A percentile compares a stretch with the other conserved stretches of the same genome.
These are phyloP conservation scores for Criorhina ranunculi DNA, from an alignment of 2,888 invertebrate genomes.

Conservation along the genomic window DNA sequence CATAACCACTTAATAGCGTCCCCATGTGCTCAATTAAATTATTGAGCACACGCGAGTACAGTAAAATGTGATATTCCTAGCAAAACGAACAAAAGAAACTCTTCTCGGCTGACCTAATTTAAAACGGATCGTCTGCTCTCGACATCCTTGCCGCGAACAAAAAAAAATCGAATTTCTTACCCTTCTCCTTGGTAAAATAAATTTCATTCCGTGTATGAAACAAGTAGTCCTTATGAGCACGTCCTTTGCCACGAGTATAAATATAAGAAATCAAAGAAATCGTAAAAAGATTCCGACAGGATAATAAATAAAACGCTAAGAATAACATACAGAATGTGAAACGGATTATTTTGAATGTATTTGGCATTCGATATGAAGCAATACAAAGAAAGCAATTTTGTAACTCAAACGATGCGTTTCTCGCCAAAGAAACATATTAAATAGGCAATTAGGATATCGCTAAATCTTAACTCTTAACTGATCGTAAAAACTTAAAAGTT, in stretches of 20 bases:
- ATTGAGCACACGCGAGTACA: constrained; percentile 56
- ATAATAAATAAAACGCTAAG: constrained; percentile 39
- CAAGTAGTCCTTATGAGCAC: constrained; percentile 20
- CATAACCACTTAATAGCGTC: constrained; percentile 55
- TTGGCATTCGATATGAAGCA: constrained; percentile 8
- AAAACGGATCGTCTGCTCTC: constrained; percentile 5
- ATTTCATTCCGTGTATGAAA: constrained; percentile 5
- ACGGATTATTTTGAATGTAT: neutral
- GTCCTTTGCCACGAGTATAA: neutral
- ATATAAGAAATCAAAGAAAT: constrained; percentile 18
- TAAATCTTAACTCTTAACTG: constrained; percentile 2
- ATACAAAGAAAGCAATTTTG: constrained; percentile 5
- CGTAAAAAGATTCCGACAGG: constrained; percentile 51
- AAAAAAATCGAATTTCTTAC: constrained; percentile 15
- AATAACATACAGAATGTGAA: neutral
- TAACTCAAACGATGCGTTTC: constrained; percentile 1
- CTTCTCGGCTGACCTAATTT: constrained; percentile 46
- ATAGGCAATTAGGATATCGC: constrained; percentile 5
- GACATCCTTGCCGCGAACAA: neutral
- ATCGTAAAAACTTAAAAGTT: constrained; percentile 18
- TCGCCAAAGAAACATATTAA: constrained; percentile 8
- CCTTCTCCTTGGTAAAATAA: constrained; percentile 6
- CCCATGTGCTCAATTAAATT: constrained; percentile 69
- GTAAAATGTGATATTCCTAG: constrained; percentile 11
- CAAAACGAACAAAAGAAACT: neutral